A percentile compares a stretch with the other conserved stretches of the same genome.
phyloP scores from a whole-genome alignment of 2,797 vertebrate species.

The Phrynocephalus guinanensis region DNA sequence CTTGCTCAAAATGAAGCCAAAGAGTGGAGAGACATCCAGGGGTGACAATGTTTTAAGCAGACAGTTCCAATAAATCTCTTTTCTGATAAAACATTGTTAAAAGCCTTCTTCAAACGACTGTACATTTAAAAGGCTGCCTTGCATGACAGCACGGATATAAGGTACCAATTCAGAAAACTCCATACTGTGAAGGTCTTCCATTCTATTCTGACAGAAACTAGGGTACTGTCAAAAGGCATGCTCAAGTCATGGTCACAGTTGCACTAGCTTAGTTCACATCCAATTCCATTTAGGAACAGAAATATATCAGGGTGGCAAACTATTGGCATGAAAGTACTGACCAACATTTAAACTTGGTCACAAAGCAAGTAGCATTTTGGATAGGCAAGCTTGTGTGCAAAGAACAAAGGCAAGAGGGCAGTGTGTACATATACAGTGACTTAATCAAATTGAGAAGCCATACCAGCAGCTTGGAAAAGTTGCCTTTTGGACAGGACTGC shows the following conservation, averaged over 20 bases:
- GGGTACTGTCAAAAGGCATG: background rate
- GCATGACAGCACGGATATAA: background rate
- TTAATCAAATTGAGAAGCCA: background rate
- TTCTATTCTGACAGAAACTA: background rate
- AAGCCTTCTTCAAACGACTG: rapidly evolving
- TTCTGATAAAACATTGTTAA: background rate
- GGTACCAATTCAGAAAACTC: background rate
- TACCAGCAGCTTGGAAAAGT: no score
- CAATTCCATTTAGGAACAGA: background rate
- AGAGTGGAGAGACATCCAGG: rapidly evolving
- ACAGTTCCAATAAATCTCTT: background rate
- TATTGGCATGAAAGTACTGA: background rate
- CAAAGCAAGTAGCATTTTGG: background rate
- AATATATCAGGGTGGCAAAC: background rate
- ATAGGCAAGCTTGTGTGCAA: background rate
- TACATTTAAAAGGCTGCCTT: background rate
- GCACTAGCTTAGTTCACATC: background rate
- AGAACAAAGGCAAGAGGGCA: background rate
- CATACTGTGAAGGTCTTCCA: background rate
- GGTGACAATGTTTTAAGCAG: background rate
- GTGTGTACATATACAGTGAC: background rate
- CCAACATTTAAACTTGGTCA: background rate
- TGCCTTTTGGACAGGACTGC: no score
- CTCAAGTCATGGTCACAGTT: background rate
- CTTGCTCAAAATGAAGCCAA: background rate